Conservation (phyloP, 2,113 vertebrate genomes). For the Orientallactaga bullata region DNA sequence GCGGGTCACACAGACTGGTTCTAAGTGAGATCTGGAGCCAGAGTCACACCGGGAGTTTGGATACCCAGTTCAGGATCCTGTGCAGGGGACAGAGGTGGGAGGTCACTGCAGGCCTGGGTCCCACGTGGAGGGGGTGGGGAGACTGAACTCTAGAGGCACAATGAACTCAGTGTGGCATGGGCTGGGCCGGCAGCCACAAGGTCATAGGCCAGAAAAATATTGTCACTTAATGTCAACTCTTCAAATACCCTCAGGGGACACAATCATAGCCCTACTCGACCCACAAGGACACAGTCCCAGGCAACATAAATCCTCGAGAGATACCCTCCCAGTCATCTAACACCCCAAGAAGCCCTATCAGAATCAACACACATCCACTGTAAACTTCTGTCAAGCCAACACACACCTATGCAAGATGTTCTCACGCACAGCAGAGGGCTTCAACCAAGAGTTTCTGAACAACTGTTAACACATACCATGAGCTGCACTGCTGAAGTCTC, state of each 20-base stretch:
- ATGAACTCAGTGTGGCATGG: slow-evolving; percentile 82
- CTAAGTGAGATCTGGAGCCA: background rate
- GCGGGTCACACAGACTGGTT: slow-evolving; percentile 21
- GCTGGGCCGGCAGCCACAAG: slow-evolving; percentile 77
- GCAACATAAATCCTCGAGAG: slow-evolving; percentile 39
- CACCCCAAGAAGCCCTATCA: background rate
- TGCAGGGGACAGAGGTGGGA: slow-evolving; percentile 27
- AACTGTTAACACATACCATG: background rate
- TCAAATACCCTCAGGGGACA: slow-evolving; percentile 76
- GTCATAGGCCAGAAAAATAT: slow-evolving; percentile 84
- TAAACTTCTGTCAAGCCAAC: slow-evolving; percentile 14
- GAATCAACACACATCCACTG: background rate
- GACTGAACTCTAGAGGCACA: slow-evolving; percentile 71
- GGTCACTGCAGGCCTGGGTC: slow-evolving; percentile 61
- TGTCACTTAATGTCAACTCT: slow-evolving; percentile 79
- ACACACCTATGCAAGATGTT: slow-evolving; percentile 23
- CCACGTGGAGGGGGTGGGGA: slow-evolving; percentile 70
- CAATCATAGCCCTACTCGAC: slow-evolving; percentile 58
- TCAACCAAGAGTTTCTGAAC: background rate
- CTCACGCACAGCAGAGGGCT: background rate
- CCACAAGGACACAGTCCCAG: slow-evolving; percentile 59
- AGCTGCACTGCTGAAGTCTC: background rate
- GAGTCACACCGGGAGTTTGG: background rate
- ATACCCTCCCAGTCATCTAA: slow-evolving; percentile 22
- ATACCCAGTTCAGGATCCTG: slow-evolving; percentile 29